Evolutionary conservation across 2,113 vertebrate genomes (phyloP).

Genomic region (Silurus glanis): DNA sequence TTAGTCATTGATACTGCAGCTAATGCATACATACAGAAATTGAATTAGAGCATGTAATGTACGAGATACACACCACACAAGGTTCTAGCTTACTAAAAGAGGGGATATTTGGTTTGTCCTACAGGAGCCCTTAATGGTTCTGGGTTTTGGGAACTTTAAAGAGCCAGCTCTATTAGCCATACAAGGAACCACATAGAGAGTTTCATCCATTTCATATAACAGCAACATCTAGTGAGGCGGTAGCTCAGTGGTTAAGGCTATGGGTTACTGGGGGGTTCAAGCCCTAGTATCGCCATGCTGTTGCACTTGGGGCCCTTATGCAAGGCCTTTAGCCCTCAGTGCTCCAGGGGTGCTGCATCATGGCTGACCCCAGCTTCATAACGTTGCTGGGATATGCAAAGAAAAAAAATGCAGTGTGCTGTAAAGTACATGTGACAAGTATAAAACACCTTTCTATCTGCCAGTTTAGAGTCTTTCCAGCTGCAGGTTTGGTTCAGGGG

Average conservation of each 20-base stretch:
- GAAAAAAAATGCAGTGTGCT: no score
- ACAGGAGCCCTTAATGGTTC: background rate
- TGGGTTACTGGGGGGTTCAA: no score
- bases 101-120: background rate
- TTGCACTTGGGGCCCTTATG: no score
- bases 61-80: background rate
- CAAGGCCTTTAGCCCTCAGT: no score
- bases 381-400: no score
- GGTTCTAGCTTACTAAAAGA: background rate
- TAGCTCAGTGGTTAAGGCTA: constrained; percentile 36
- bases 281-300: no score
- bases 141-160: background rate
- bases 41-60: background rate
- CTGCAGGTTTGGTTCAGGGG: background rate
- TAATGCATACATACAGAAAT: background rate
- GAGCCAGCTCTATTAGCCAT: background rate
- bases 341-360: no score
- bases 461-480: background rate
- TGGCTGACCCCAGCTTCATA: no score
- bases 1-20: background rate
- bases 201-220: background rate
- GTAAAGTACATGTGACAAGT: no score
- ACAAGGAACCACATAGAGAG: background rate
- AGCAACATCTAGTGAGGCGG: constrained; percentile 48
- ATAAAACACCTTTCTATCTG: background rate